Conservation (phyloP, 2,113 vertebrate species). For the Crypturellus undulatus region DNA sequence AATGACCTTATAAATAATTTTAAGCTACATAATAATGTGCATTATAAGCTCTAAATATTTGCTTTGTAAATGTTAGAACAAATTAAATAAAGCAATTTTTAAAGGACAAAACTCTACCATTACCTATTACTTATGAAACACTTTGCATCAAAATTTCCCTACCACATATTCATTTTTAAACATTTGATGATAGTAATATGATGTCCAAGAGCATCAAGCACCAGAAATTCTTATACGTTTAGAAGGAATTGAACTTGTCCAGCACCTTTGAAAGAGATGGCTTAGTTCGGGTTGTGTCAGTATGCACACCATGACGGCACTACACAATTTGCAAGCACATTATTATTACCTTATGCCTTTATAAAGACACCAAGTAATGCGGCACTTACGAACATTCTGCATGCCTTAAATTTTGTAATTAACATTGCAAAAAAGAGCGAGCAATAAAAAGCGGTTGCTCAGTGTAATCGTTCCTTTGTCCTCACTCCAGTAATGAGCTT, state of each 20-base stretch:
- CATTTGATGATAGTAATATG: background rate
- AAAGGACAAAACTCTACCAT: background rate
- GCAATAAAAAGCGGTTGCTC: background rate
- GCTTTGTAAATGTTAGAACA: conserved; percentile 1
- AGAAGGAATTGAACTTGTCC: background rate
- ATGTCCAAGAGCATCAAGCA: background rate
- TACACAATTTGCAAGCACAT: background rate
- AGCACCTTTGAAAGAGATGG: background rate
- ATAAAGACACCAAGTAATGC: background rate
- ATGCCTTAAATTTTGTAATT: background rate
- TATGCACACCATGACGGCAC: background rate
- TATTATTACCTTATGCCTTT: background rate
- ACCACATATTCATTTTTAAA: background rate
- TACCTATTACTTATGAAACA: background rate
- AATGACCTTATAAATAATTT: conserved; percentile 35
- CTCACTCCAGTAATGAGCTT: background rate
- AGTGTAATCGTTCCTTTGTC: background rate
- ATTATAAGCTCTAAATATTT: conserved; percentile 10
- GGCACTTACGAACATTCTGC: background rate
- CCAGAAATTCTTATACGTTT: background rate
- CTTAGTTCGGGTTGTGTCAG: background rate
- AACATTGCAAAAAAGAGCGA: background rate
- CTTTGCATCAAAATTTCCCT: background rate
- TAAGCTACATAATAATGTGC: background rate
- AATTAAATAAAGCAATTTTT: background rate